phyloP scores from a whole-genome alignment of 2,113 vertebrate species.

The Ceyx melanurus region DNA sequence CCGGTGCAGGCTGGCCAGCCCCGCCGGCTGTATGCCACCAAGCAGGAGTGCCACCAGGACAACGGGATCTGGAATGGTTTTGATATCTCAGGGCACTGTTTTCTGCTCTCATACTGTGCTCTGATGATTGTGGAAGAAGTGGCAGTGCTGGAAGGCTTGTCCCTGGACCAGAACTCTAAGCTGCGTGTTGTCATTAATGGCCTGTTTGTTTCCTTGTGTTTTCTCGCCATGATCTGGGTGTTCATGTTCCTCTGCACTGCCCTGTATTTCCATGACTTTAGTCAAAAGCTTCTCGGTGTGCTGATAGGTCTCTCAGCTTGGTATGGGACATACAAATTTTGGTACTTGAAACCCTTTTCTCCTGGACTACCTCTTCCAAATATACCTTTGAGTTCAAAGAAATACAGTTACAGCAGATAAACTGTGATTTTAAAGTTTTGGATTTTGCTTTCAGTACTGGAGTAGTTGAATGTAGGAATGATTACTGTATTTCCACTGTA shows the following conservation, averaged over 20 bases:
- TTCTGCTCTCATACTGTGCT: constrained; percentile 88
- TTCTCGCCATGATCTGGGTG: constrained; percentile 83
- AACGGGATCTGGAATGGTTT: constrained; percentile 85
- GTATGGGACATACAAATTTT: constrained; percentile 86
- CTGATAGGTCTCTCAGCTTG: constrained; percentile 82
- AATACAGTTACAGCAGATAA: constrained; percentile 70
- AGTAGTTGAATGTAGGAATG: neutral
- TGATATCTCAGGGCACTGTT: constrained; percentile 96
- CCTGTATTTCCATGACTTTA: constrained; percentile 88
- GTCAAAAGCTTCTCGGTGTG: constrained; percentile 88
- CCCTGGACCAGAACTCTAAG: constrained; percentile 45
- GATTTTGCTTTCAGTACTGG: constrained; percentile 7
- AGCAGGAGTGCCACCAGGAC: constrained; percentile 77
- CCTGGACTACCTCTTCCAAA: constrained; percentile 86
- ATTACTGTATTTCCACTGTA: neutral
- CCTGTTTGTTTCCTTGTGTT: constrained; percentile 84
- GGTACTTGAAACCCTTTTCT: constrained; percentile 86
- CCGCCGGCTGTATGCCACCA: constrained; percentile 57
- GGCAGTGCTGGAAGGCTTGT: constrained; percentile 77
- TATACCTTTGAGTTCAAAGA: constrained; percentile 71
- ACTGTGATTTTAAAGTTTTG: neutral
- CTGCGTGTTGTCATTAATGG: constrained; percentile 62
- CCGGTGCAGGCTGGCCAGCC: neutral
- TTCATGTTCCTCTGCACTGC: constrained; percentile 93
- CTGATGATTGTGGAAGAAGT: constrained; percentile 91